These are phyloP conservation scores for Pogonognathellus flavescens DNA, from an alignment of 1,140 invertebrate genomes.

Conservation along the genomic window DNA sequence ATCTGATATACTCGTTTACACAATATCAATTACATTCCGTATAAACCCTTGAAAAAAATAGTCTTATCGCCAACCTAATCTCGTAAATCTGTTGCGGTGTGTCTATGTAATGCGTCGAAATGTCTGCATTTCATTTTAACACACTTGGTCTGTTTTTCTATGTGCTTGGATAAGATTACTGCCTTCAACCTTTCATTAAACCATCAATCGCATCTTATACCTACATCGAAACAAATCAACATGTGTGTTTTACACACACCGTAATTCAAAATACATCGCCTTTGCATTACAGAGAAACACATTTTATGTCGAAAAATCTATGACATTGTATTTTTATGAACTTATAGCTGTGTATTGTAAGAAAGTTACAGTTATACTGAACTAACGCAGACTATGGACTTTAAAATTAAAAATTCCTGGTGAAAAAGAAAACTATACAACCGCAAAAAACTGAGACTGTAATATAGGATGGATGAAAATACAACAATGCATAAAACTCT, in stretches of 20 bases:
- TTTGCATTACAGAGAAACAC: background rate
- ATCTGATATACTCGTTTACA: too few relatives aligned
- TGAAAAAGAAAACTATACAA: background rate
- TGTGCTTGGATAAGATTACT: background rate
- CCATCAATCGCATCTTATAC: constrained; percentile 8
- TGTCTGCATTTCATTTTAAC: constrained; percentile 22
- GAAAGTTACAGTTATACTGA: background rate
- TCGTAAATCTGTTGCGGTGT: background rate
- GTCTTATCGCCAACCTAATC: too few relatives aligned
- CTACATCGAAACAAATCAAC: background rate
- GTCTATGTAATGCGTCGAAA: background rate
- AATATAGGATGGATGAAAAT: background rate
- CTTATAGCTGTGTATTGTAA: too few relatives aligned
- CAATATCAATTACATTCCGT: too few relatives aligned
- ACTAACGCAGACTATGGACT: background rate
- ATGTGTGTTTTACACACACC: background rate
- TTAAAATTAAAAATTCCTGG: background rate
- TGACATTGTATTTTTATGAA: background rate
- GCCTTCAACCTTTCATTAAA: constrained; percentile 15
- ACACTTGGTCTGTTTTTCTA: background rate
- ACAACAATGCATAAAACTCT: too few relatives aligned
- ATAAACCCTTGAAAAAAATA: too few relatives aligned
- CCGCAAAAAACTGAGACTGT: background rate
- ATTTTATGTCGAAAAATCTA: background rate
- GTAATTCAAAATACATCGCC: background rate